These are phyloP conservation scores for Drosophila pachea DNA, from an alignment of 1,140 invertebrate genomes.

Conservation along the genomic window DNA sequence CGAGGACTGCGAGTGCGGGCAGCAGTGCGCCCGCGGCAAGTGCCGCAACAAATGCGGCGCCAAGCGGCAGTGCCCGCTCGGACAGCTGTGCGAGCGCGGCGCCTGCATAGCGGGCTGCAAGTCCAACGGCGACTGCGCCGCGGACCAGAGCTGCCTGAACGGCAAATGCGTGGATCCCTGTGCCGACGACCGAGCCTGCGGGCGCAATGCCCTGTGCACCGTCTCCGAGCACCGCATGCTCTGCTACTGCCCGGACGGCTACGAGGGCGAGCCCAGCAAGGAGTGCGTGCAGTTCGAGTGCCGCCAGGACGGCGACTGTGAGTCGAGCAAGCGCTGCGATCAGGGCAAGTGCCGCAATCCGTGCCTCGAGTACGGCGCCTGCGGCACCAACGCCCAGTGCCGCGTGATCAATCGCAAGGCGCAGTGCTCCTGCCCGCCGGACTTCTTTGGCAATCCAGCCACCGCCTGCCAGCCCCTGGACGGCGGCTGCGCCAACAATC, in stretches of 20 bases:
- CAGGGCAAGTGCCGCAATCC: slow-evolving; percentile 89
- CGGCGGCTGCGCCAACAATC: slow-evolving; percentile 87
- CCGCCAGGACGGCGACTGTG: slow-evolving; percentile 87
- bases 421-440: slow-evolving; percentile 91
- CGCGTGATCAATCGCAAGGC: slow-evolving; percentile 86
- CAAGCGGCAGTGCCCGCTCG: slow-evolving; percentile 73
- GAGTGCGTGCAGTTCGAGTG: slow-evolving; percentile 89
- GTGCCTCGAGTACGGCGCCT: slow-evolving; percentile 86
- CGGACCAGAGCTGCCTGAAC: slow-evolving; percentile 86
- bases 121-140: slow-evolving; percentile 88
- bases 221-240: slow-evolving; percentile 88
- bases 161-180: slow-evolving; percentile 90
- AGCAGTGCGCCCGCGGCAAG: slow-evolving; percentile 80
- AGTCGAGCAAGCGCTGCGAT: slow-evolving; percentile 86
- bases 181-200: slow-evolving; percentile 82
- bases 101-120: slow-evolving; percentile 87
- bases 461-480: slow-evolving; percentile 84
- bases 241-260: slow-evolving; percentile 91
- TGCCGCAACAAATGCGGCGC: slow-evolving; percentile 79
- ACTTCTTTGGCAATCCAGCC: slow-evolving; percentile 90
- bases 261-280: slow-evolving; percentile 86
- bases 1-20: slow-evolving; percentile 87
- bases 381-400: slow-evolving; percentile 92
- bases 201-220: slow-evolving; percentile 87
- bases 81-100: slow-evolving; percentile 82